Evolutionary conservation across 2,888 invertebrate genomes (phyloP).

Genomic region (Gasteruption jaculator): DNA sequence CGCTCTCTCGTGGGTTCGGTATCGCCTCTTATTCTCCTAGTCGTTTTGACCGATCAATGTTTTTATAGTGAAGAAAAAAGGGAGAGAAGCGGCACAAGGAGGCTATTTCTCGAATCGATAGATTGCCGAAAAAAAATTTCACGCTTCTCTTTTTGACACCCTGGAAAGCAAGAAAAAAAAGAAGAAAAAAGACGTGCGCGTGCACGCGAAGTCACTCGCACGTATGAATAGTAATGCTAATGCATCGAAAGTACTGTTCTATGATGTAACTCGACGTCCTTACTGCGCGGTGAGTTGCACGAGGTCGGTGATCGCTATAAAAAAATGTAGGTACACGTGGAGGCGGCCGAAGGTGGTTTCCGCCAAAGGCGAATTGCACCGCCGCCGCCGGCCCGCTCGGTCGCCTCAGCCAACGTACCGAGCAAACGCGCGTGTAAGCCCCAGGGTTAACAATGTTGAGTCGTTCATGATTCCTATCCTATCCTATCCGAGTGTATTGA

Average conservation of each 20-base stretch:
- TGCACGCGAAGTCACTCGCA: neutral
- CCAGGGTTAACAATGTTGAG: constrained; percentile 19
- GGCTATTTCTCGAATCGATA: too few species aligned
- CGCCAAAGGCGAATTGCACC: constrained; percentile 17
- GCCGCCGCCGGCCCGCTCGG: constrained; percentile 31
- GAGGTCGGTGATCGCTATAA: constrained; percentile 62
- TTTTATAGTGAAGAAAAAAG: too few species aligned
- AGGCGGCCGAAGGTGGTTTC: constrained; percentile 45
- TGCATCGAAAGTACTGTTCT: constrained; percentile 29
- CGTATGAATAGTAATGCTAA: constrained; percentile 8
- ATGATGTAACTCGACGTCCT: constrained; percentile 51
- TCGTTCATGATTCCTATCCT: constrained; percentile 9
- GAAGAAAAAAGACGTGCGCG: constrained; percentile 7
- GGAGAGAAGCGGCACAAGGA: too few species aligned
- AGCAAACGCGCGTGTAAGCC: constrained; percentile 39
- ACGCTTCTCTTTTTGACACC: constrained; percentile 3
- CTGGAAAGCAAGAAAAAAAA: constrained; percentile 3
- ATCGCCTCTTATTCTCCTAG: too few species aligned
- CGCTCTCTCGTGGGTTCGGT: too few species aligned
- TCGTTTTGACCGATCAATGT: too few species aligned
- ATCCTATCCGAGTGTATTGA: too few species aligned
- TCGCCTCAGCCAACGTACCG: constrained; percentile 34
- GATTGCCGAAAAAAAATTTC: constrained; percentile 3
- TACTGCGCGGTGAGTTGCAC: constrained; percentile 60
- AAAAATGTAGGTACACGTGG: constrained; percentile 52